These are phyloP conservation scores for Mohoua ochrocephala DNA, from an alignment of 2,113 vertebrate species.

Conservation along the genomic window DNA sequence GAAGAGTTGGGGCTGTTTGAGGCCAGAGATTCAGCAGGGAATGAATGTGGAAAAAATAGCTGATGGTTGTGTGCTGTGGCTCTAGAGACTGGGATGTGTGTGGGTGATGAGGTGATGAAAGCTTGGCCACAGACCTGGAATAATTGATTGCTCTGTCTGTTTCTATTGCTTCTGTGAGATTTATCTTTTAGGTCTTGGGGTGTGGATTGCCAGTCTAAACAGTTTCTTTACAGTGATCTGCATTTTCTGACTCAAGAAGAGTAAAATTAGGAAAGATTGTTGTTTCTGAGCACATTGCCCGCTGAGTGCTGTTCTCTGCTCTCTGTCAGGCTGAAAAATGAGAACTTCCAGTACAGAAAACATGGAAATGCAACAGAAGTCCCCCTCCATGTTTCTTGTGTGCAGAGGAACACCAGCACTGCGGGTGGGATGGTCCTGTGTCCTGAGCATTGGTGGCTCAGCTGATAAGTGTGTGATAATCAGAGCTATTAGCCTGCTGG, in stretches of 20 bases:
- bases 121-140: not conserved
- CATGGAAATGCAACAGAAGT: not conserved
- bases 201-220: not conserved
- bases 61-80: not conserved
- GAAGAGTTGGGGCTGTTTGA: not conserved
- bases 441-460: not conserved
- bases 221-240: not conserved
- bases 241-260: not conserved
- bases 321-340: not conserved
- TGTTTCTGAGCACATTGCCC: not conserved
- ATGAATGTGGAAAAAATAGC: not conserved
- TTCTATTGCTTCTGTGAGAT: not conserved
- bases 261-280: not conserved
- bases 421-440: not conserved
- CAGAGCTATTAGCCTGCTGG: not conserved
- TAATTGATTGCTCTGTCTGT: not conserved
- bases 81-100: not conserved
- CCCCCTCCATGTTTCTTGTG: not conserved
- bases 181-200: not conserved
- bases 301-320: not conserved
- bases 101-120: not conserved
- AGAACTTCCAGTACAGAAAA: not conserved
- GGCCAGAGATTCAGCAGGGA: not conserved
- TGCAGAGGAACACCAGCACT: not conserved
- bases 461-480: not conserved